Evolutionary conservation across 2,113 vertebrate genomes (phyloP), one percentile per base, ranked within the genome.

Genomic region (Anoura caudifer): DNA sequence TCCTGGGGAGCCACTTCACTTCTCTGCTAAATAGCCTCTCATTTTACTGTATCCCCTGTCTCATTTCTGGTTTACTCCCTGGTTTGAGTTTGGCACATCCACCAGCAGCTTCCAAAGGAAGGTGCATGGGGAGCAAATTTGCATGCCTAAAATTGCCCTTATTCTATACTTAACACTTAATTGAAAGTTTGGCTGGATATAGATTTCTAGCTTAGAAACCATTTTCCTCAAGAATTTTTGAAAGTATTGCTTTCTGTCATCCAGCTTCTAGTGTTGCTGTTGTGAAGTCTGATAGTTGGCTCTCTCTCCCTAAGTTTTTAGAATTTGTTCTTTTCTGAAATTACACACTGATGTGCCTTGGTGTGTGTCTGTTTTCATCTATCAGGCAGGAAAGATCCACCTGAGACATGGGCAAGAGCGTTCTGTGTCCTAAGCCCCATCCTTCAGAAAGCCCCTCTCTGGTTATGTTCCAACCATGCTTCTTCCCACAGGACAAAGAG

Each of bases 251-350:
- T 73, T 76, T 38, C 36, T 83, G n/a, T 16, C 61, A 79, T 84
- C 47, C 10, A 65, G 10, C 45, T 65, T 86, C 72, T 50, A 20
- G 5, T 50, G 9, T 69, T 73, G 69, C 50, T 63, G 0, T 59
- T 22, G n/a, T n/a, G 16, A 86, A 82, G 75, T 56, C n/a, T 38
- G 19, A 31, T n/a, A 36, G 11, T 26, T 14, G 45, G 12, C 2
- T 84, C 38, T 56, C 10, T 33, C 31, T 24, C 12, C 31, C 38
- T 11, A 91, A 73, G 69, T 75, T 90, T 88, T 90, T 91, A 90
- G 92, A 91, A 73, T 61, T 38, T 93, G 87, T 26, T 90, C 76
- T 93, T 87, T 91, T 93, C 82, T 73, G 56, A 91, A 93, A 61
- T 65, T 87, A 73, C 63, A 92, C 61, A 52, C 3, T 28, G 76